Evolutionary conservation across 2,797 vertebrate genomes (phyloP).

Genomic region (Xerus rutilus): DNA sequence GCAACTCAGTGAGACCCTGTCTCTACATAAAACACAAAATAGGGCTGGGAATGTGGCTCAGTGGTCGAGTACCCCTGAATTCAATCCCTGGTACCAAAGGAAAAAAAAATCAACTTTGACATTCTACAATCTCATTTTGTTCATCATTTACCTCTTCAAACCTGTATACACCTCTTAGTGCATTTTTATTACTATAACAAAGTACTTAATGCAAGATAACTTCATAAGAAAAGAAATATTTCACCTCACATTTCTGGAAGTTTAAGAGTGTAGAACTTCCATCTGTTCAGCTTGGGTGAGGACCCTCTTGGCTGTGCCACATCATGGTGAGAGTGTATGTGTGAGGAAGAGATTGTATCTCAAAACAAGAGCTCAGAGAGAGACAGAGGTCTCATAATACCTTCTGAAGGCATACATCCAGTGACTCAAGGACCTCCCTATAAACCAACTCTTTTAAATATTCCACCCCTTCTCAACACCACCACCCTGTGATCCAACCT

Average conservation of each 20-base stretch:
- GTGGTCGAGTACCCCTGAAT: too few relatives aligned
- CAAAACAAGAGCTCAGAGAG: not conserved
- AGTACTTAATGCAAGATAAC: not conserved
- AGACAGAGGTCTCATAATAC: not conserved
- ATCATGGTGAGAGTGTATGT: not conserved
- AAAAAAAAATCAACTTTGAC: not conserved
- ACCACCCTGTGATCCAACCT: not conserved
- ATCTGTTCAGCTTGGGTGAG: not conserved
- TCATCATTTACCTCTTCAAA: not conserved
- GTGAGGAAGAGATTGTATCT: not conserved
- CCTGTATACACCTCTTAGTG: not conserved
- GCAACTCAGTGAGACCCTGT: too few relatives aligned
- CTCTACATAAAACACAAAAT: too few relatives aligned
- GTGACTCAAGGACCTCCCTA: not conserved
- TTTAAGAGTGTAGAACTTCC: not conserved
- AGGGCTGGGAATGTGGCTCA: too few relatives aligned
- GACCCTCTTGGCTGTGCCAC: not conserved
- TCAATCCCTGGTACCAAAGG: too few relatives aligned
- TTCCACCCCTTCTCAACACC: not conserved
- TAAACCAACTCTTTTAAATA: not conserved
- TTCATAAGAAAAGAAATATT: not conserved
- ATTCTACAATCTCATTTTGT: not conserved
- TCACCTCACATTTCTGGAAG: not conserved
- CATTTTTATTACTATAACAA: not conserved
- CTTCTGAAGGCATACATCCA: not conserved